Percentiles rank a stretch among this genome's conserved stretches.
These are phyloP conservation scores for Aproaerema taeniolella DNA, from an alignment of 2,888 invertebrate genomes.

Conservation along the genomic window DNA sequence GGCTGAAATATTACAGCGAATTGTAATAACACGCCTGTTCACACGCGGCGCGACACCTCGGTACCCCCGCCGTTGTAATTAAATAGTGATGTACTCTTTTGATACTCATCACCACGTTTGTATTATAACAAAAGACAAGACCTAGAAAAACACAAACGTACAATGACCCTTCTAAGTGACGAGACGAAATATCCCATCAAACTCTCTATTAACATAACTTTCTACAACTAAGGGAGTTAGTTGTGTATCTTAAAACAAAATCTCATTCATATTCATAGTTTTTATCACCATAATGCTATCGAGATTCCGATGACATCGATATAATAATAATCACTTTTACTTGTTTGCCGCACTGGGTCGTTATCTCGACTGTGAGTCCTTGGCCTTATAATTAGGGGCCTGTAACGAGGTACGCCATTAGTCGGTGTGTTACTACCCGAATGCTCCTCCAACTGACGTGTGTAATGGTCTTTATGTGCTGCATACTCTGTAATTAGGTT, in stretches of 20 bases:
- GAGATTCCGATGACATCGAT: slow-evolving; percentile 32
- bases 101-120: too few species aligned
- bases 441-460: slow-evolving; percentile 39
- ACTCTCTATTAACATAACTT: background rate
- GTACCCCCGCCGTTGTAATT: too few species aligned
- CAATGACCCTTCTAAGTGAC: background rate
- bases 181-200: background rate
- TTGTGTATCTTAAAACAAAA: slow-evolving; percentile 7
- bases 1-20: slow-evolving; percentile 6
- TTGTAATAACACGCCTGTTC: slow-evolving; percentile 11
- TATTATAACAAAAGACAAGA: background rate
- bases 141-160: background rate
- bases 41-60: background rate
- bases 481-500: slow-evolving; percentile 7
- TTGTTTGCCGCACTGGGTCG: slow-evolving; percentile 20
- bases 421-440: slow-evolving; percentile 44
- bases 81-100: too few species aligned
- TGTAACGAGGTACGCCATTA: slow-evolving; percentile 51
- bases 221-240: slow-evolving; percentile 2
- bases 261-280: slow-evolving; percentile 22
- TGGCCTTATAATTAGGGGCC: slow-evolving; percentile 49
- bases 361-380: slow-evolving; percentile 30
- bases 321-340: slow-evolving; percentile 25
- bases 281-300: slow-evolving; percentile 20
- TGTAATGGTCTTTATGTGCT: slow-evolving; percentile 38